These are phyloP conservation scores for Rosalia funebris DNA, from an alignment of 2,888 invertebrate genomes.

Conservation along the genomic window DNA sequence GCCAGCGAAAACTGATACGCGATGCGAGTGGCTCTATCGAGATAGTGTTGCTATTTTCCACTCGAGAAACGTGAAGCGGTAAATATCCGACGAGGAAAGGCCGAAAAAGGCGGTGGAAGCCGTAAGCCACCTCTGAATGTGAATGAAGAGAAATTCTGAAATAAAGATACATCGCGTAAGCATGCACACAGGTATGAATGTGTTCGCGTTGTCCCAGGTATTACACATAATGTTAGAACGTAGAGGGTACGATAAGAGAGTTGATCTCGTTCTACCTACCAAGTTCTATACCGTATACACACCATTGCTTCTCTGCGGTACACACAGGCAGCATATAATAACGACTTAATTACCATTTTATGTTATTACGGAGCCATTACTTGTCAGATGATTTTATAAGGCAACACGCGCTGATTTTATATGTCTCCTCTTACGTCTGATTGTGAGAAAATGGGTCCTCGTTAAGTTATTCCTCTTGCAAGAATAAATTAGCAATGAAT, in stretches of 20 bases:
- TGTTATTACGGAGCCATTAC: constrained; percentile 52
- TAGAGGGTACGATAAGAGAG: background rate
- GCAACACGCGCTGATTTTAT: constrained; percentile 46
- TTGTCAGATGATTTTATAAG: constrained; percentile 49
- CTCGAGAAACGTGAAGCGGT: too few species aligned
- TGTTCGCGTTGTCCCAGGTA: background rate
- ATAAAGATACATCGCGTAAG: constrained; percentile 11
- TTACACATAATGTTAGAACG: background rate
- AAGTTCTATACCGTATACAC: background rate
- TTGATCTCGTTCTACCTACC: background rate
- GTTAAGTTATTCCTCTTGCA: too few species aligned
- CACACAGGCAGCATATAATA: constrained; percentile 31
- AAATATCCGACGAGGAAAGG: constrained; percentile 3
- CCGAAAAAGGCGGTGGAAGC: constrained; percentile 23
- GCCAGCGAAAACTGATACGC: too few species aligned
- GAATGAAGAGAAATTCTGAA: constrained; percentile 26
- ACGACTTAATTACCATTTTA: constrained; percentile 51
- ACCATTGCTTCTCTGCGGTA: background rate
- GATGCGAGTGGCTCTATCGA: too few species aligned
- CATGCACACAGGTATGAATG: constrained; percentile 9
- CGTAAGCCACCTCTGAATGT: background rate
- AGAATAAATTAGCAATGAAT: too few species aligned
- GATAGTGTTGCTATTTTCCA: too few species aligned
- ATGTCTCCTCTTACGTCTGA: constrained; percentile 32
- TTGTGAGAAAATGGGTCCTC: too few species aligned